phyloP scores from a whole-genome alignment of 2,113 vertebrate species.

The Cichladusa arquata region DNA sequence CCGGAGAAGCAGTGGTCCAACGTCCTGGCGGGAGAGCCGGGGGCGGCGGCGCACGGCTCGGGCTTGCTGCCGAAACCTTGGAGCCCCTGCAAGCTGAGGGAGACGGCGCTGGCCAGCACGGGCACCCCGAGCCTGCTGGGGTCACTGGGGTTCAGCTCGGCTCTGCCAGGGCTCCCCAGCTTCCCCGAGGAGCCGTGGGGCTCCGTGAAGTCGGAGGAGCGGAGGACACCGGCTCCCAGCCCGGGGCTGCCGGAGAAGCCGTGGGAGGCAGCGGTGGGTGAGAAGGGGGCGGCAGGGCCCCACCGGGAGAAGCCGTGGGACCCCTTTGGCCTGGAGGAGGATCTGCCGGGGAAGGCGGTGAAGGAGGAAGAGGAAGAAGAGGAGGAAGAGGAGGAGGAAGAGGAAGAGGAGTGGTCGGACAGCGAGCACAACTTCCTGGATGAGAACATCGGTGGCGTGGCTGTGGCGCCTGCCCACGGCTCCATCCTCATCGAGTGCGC shows the following conservation, averaged over 20 bases:
- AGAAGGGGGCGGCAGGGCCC: slow-evolving; percentile 37
- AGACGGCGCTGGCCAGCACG: background rate
- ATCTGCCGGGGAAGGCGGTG: slow-evolving; percentile 46
- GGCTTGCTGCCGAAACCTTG: slow-evolving; percentile 60
- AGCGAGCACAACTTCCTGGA: slow-evolving; percentile 99
- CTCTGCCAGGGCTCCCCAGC: slow-evolving; percentile 72
- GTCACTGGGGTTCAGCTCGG: slow-evolving; percentile 58
- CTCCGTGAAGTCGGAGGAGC: slow-evolving; percentile 78
- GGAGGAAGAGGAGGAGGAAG: slow-evolving; percentile 66
- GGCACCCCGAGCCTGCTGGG: slow-evolving; percentile 61
- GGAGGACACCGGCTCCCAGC: slow-evolving; percentile 75
- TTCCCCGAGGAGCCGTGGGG: slow-evolving; percentile 73
- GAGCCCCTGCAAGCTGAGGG: slow-evolving; percentile 76
- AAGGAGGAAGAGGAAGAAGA: slow-evolving; percentile 67
- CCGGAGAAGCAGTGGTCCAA: slow-evolving; percentile 26
- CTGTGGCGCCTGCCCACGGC: slow-evolving; percentile 90
- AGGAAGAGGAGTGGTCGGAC: slow-evolving; percentile 90
- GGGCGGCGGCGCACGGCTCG: background rate
- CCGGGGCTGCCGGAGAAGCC: slow-evolving; percentile 82
- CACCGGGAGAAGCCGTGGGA: slow-evolving; percentile 79
- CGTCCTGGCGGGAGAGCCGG: slow-evolving; percentile 53
- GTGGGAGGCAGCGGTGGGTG: slow-evolving; percentile 77
- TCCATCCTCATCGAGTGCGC: slow-evolving; percentile 97
- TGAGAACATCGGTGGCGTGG: slow-evolving; percentile 93
- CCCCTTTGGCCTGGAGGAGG: slow-evolving; percentile 79